Evolutionary conservation across 2,113 vertebrate species (phyloP).

Genomic region (crab-eating macaque (Macaca fascicularis)): T2T-MFA8v1.1 NC_088390.1:69000501-69001000

Average conservation of each 20-base stretch:
- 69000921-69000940: slow-evolving; percentile 50
- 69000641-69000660: slow-evolving; percentile 52
- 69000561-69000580: slow-evolving; percentile 42
- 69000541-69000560: slow-evolving; percentile 37
- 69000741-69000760: slow-evolving; percentile 52
- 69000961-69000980: slow-evolving; percentile 52
- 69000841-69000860: slow-evolving; percentile 50
- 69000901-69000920: slow-evolving; percentile 46
- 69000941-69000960: slow-evolving; percentile 62
- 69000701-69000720: not conserved
- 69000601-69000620: slow-evolving; percentile 56
- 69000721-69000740: not conserved
- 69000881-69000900: slow-evolving; percentile 61
- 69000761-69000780: slow-evolving; percentile 16
- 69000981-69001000: slow-evolving; percentile 60
- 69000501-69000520: slow-evolving; percentile 32
- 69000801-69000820: slow-evolving; percentile 62
- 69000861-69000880: slow-evolving; percentile 58
- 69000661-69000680: slow-evolving; percentile 50
- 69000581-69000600: slow-evolving; percentile 74
- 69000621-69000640: slow-evolving; percentile 56
- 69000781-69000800: slow-evolving; percentile 60
- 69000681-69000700: slow-evolving; percentile 57
- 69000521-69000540: slow-evolving; percentile 43
- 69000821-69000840: slow-evolving; percentile 62